These are phyloP conservation scores for Rhopalosiphum maidis DNA, from an alignment of 1,140 invertebrate genomes.

Conservation along the genomic window DNA sequence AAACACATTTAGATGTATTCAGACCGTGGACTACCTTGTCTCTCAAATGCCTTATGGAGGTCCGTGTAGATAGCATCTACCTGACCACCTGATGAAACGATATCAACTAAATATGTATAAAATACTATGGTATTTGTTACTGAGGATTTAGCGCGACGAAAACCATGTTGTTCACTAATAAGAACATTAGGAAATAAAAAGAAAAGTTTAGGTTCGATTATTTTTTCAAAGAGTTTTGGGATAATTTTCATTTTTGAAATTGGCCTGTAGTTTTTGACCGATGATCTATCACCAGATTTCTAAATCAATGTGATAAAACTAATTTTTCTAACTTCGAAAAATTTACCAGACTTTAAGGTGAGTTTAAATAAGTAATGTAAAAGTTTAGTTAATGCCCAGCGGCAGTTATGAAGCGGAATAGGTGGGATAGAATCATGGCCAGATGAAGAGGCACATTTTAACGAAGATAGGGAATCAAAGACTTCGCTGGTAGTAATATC, in stretches of 20 bases:
- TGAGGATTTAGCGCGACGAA: too few relatives aligned
- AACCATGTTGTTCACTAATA: neutral
- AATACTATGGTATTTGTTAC: too few relatives aligned
- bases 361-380: too few relatives aligned
- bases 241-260: conserved; percentile 46
- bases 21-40: too few relatives aligned
- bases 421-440: neutral
- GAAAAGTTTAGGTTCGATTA: neutral
- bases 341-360: neutral
- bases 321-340: neutral
- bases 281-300: neutral
- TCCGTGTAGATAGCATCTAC: neutral
- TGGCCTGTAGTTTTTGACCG: conserved; percentile 46
- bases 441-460: neutral
- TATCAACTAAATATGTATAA: too few relatives aligned
- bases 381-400: too few relatives aligned
- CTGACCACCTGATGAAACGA: too few relatives aligned
- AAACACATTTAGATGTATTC: too few relatives aligned
- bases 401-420: too few relatives aligned
- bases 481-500: neutral
- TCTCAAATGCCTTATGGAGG: too few relatives aligned
- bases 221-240: conserved; percentile 50
- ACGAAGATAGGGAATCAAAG: neutral
- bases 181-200: neutral
- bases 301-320: neutral